Evolutionary conservation across 2,797 vertebrate genomes (phyloP).

Genomic region (Luscinia megarhynchos): DNA sequence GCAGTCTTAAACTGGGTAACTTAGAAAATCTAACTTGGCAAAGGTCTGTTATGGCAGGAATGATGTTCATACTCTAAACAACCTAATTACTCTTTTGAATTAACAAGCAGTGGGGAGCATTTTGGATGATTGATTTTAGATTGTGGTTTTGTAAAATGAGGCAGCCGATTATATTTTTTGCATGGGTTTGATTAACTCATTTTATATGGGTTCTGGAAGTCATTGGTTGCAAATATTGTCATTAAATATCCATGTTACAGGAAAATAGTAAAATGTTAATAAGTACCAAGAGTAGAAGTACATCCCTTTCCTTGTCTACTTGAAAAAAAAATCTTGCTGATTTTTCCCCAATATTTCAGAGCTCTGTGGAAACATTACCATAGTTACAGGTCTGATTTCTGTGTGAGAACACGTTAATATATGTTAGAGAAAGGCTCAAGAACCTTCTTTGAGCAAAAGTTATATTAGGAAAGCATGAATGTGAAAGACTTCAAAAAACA

Average conservation of each 20-base stretch:
- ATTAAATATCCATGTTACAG: constrained; percentile 1
- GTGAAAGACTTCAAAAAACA: neutral
- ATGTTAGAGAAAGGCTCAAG: neutral
- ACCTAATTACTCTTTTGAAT: neutral
- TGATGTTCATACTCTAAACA: constrained; percentile 19
- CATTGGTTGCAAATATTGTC: neutral
- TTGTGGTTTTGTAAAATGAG: neutral
- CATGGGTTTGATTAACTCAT: constrained; percentile 6
- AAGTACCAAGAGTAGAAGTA: neutral
- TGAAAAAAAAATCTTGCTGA: neutral
- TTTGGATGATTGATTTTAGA: neutral
- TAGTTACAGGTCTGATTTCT: neutral
- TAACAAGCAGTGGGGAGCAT: neutral
- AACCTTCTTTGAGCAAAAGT: neutral
- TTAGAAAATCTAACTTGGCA: constrained; percentile 29
- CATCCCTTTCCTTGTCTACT: neutral
- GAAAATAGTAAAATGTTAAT: neutral
- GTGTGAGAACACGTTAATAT: neutral
- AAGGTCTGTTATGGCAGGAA: constrained; percentile 9
- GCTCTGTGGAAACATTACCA: neutral
- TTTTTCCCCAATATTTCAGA: neutral
- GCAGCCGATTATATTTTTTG: constrained; percentile 33
- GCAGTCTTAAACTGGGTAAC: constrained; percentile 16
- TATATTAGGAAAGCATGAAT: neutral
- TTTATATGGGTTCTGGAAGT: neutral